Conservation (phyloP, 2,888 invertebrate species). For the Drosophila tripunctata region DNA sequence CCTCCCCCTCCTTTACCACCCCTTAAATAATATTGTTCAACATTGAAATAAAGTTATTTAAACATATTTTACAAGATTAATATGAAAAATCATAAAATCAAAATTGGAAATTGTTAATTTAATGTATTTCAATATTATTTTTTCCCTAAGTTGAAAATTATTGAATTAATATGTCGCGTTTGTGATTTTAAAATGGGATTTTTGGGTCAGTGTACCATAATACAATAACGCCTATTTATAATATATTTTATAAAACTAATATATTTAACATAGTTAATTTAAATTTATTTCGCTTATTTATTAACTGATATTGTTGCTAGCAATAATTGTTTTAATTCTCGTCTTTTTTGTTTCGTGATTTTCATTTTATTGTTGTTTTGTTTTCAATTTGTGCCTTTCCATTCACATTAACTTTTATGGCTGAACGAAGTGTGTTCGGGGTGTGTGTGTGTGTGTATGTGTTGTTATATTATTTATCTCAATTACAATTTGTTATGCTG, state of each 20-base stretch:
- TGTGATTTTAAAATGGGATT: too few relatives aligned
- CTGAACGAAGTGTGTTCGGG: conserved; percentile 48
- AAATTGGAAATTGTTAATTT: too few relatives aligned
- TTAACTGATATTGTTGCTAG: conserved; percentile 9
- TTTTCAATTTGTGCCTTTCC: conserved; percentile 67
- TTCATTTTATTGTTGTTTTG: conserved; percentile 28
- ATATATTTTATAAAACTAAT: conserved; percentile 21
- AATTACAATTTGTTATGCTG: conserved; percentile 69
- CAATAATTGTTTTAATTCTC: conserved; percentile 27
- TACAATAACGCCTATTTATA: conserved; percentile 19
- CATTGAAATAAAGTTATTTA: too few relatives aligned
- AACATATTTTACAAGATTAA: too few relatives aligned
- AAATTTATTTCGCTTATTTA: too few relatives aligned
- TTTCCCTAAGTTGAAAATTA: too few relatives aligned
- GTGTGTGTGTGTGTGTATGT: conserved; percentile 36
- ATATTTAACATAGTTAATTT: conserved; percentile 27
- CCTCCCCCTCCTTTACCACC: too few relatives aligned
- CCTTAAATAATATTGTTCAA: too few relatives aligned
- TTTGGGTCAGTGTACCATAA: too few relatives aligned
- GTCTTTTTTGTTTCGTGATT: conserved; percentile 22
- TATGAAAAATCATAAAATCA: too few relatives aligned
- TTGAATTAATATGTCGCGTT: too few relatives aligned
- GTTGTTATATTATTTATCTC: conserved; percentile 53
- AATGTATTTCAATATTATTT: too few relatives aligned
- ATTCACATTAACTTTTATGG: conserved; percentile 49